Conservation (phyloP, 2,888 invertebrate species). For the Dasysyrphus tricinctus region DNA sequence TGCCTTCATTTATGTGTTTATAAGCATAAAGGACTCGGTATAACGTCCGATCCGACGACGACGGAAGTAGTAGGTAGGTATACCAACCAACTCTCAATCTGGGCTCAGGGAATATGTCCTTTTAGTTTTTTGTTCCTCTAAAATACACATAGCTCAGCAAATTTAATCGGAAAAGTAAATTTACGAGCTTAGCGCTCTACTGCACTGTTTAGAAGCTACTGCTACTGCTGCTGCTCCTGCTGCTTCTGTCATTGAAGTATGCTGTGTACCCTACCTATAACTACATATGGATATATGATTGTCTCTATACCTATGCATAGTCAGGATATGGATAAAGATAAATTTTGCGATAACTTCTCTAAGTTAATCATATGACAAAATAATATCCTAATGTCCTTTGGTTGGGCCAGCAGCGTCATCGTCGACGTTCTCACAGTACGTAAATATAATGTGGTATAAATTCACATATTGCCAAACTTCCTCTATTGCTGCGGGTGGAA, state of each 20-base stretch:
- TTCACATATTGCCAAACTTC: constrained; percentile 16
- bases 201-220: constrained; percentile 24
- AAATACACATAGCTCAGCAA: constrained; percentile 60
- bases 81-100: constrained; percentile 7
- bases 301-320: not conserved
- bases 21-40: not conserved
- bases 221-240: constrained; percentile 15
- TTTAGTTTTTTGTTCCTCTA: constrained; percentile 34
- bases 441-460: constrained; percentile 10
- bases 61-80: not conserved
- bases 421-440: constrained; percentile 10
- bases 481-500: constrained; percentile 18
- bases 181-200: constrained; percentile 47
- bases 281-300: not conserved
- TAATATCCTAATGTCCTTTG: constrained; percentile 67
- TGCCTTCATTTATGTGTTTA: constrained; percentile 2
- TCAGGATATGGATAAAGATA: constrained; percentile 52
- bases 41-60: not conserved
- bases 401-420: constrained; percentile 18
- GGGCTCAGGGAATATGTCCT: constrained; percentile 1
- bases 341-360: constrained; percentile 53
- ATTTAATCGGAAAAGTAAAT: constrained; percentile 69
- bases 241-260: constrained; percentile 39
- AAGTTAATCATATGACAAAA: constrained; percentile 71
- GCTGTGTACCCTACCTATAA: not conserved